Evolutionary conservation across 2,113 vertebrate species (phyloP).

Genomic region (Chroicocephalus ridibundus): DNA sequence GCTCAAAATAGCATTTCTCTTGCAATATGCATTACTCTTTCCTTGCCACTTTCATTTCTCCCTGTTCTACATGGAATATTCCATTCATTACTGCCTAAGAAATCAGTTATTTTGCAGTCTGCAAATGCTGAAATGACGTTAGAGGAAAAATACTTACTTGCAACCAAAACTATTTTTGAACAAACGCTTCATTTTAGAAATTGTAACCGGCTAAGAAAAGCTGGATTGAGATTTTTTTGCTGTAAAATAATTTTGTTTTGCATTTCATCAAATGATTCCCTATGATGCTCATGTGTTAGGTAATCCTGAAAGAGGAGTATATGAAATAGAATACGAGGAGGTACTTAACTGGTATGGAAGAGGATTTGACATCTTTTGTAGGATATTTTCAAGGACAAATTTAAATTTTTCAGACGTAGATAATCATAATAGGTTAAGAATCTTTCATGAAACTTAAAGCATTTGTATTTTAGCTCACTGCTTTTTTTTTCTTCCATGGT

Average conservation of each 20-base stretch:
- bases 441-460: constrained; percentile 54
- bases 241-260: constrained; percentile 66
- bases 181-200: constrained; percentile 49
- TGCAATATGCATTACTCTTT: constrained; percentile 59
- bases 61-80: constrained; percentile 76
- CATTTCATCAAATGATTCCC: constrained; percentile 76
- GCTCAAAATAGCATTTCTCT: constrained; percentile 57
- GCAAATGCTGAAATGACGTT: constrained; percentile 75
- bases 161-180: constrained; percentile 52
- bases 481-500: not conserved
- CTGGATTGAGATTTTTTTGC: constrained; percentile 49
- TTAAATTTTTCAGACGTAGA: constrained; percentile 60
- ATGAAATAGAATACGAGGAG: constrained; percentile 72
- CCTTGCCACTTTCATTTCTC: constrained; percentile 67
- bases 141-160: constrained; percentile 67
- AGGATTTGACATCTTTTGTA: constrained; percentile 59
- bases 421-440: constrained; percentile 56
- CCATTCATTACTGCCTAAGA: constrained; percentile 78
- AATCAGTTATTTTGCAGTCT: constrained; percentile 76
- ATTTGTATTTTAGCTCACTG: constrained; percentile 11
- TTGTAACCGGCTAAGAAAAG: constrained; percentile 51
- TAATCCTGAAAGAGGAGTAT: constrained; percentile 71
- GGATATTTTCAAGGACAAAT: constrained; percentile 62
- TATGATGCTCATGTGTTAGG: constrained; percentile 69
- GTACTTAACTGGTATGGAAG: constrained; percentile 66